A percentile compares a stretch with the other conserved stretches of the same genome.
Evolutionary conservation across 2,113 vertebrate species (phyloP).

Genomic region (Bubo blakistoni): DNA sequence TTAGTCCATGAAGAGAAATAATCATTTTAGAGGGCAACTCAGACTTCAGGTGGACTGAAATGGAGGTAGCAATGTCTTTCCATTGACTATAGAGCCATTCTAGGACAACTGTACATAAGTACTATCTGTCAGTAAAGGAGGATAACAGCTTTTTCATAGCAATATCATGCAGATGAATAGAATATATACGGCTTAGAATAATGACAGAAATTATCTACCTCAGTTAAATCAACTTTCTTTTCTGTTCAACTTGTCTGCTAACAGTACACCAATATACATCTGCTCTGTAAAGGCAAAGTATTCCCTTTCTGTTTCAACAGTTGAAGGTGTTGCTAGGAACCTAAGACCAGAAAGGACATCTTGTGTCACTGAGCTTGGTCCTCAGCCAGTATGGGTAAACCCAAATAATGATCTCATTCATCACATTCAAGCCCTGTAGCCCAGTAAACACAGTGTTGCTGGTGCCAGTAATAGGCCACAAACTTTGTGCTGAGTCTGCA

Average conservation of each 20-base stretch:
- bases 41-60: slow-evolving; percentile 34
- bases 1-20: slow-evolving; percentile 40
- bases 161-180: slow-evolving; percentile 18
- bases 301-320: background rate
- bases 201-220: slow-evolving; percentile 24
- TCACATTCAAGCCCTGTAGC: background rate
- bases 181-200: slow-evolving; percentile 5
- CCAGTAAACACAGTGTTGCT: background rate
- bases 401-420: background rate
- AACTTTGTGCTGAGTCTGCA: slow-evolving; percentile 14
- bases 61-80: background rate
- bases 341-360: background rate
- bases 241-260: background rate
- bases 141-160: slow-evolving; percentile 14
- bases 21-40: slow-evolving; percentile 46
- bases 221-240: slow-evolving; percentile 15
- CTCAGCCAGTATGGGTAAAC: background rate
- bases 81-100: background rate
- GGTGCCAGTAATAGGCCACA: background rate
- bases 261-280: background rate
- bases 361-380: background rate
- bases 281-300: background rate
- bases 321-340: background rate
- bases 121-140: background rate
- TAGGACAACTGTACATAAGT: slow-evolving; percentile 6